Conservation (phyloP, 2,888 invertebrate species). For the Orchesella flavescens region DNA sequence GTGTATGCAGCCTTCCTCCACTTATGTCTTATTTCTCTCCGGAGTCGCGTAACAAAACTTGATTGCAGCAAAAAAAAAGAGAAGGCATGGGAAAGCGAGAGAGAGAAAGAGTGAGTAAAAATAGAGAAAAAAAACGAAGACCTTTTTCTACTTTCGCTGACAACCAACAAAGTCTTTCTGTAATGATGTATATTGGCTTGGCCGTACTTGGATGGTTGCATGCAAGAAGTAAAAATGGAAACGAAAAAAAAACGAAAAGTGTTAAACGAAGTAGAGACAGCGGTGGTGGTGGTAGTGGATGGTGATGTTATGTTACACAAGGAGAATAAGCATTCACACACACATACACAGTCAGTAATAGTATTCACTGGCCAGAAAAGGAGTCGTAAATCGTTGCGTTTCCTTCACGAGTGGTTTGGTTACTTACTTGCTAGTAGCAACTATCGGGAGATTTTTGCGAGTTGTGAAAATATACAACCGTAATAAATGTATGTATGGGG, state of each 20-base stretch:
- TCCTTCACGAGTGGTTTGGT: constrained; percentile 43
- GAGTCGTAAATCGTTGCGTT: constrained; percentile 61
- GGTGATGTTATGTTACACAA: not conserved
- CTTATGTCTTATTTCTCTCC: constrained; percentile 58
- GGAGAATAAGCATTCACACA: constrained; percentile 3
- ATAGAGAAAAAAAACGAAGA: constrained; percentile 20
- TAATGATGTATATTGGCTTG: constrained; percentile 31
- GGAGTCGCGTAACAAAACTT: constrained; percentile 56
- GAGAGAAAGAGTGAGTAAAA: constrained; percentile 14
- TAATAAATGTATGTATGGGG: no score
- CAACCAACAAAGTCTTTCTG: not conserved
- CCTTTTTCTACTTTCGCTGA: constrained; percentile 2
- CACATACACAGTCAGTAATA: constrained; percentile 28
- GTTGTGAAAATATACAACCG: constrained; percentile 23
- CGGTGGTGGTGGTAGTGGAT: not conserved
- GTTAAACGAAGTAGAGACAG: constrained; percentile 47
- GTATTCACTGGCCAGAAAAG: constrained; percentile 55
- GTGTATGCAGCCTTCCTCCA: not conserved
- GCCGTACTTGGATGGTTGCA: constrained; percentile 2
- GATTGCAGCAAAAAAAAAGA: constrained; percentile 25
- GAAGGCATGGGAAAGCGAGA: constrained; percentile 10
- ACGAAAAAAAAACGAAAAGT: constrained; percentile 28
- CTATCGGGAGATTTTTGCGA: constrained; percentile 20
- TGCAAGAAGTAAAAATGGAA: constrained; percentile 28
- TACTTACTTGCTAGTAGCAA: not conserved